Evolutionary conservation across 1,140 invertebrate species (phyloP).

Genomic region (Drosophila takahashii): DNA sequence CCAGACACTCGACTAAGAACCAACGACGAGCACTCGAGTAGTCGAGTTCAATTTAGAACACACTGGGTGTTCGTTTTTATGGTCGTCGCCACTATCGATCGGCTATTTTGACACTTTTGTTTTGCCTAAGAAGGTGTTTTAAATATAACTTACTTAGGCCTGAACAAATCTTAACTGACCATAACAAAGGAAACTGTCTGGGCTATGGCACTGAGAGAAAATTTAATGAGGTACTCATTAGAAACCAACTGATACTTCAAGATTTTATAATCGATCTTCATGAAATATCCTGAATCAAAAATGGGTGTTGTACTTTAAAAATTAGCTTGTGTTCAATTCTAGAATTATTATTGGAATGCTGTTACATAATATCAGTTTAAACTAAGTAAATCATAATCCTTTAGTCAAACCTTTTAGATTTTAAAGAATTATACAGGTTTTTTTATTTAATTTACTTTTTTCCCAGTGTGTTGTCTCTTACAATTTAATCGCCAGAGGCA

Average conservation of each 20-base stretch:
- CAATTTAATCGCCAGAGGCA: slow-evolving; percentile 65
- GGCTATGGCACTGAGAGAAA: slow-evolving; percentile 10
- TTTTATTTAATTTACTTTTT: too few relatives aligned
- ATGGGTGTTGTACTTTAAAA: too few relatives aligned
- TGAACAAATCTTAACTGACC: slow-evolving; percentile 18
- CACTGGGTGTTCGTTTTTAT: slow-evolving; percentile 77
- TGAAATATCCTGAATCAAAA: too few relatives aligned
- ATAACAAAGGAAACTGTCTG: slow-evolving; percentile 22
- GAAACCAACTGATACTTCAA: too few relatives aligned
- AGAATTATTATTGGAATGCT: too few relatives aligned
- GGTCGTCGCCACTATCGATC: slow-evolving; percentile 43
- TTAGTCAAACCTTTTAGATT: too few relatives aligned
- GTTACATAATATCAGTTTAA: too few relatives aligned
- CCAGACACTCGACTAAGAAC: slow-evolving; percentile 24
- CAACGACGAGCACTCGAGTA: slow-evolving; percentile 15
- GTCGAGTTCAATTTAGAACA: slow-evolving; percentile 21
- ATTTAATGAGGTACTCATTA: too few relatives aligned
- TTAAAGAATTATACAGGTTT: too few relatives aligned
- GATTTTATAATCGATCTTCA: too few relatives aligned
- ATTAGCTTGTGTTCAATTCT: too few relatives aligned
- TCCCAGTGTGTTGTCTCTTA: slow-evolving; percentile 41
- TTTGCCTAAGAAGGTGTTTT: slow-evolving; percentile 77
- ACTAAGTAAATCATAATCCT: too few relatives aligned
- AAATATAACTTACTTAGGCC: slow-evolving; percentile 70
- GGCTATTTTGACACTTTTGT: slow-evolving; percentile 80